These are phyloP conservation scores for Tylochromis polylepis DNA, from an alignment of 2,113 vertebrate species.

Conservation along the genomic window DNA sequence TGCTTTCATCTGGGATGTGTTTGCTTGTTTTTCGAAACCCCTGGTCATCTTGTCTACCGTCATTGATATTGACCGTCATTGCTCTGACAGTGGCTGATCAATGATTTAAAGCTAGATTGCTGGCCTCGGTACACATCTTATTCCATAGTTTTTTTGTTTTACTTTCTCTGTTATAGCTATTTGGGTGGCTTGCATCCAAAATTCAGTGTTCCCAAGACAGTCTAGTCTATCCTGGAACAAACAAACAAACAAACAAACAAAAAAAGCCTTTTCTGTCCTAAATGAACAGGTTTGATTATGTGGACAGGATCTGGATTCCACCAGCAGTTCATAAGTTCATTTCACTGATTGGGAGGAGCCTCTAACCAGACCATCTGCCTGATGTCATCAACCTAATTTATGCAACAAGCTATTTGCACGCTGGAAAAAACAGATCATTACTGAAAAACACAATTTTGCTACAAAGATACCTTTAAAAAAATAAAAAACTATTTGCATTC, in stretches of 20 bases:
- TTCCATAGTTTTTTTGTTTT: neutral
- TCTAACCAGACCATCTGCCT: neutral
- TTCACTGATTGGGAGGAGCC: slow-evolving; percentile 10
- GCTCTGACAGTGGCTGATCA: neutral
- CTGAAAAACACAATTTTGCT: neutral
- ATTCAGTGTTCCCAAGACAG: neutral
- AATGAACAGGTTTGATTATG: slow-evolving; percentile 21
- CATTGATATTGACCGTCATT: neutral
- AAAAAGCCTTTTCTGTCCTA: slow-evolving; percentile 19
- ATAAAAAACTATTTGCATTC: neutral
- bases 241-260: neutral
- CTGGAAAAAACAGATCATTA: neutral
- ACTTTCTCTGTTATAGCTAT: neutral
- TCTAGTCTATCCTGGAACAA: slow-evolving; percentile 3
- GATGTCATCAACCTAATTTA: slow-evolving; percentile 2
- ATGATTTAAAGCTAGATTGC: slow-evolving; percentile 1
- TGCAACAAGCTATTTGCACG: neutral
- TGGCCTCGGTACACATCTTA: neutral
- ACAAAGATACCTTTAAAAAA: neutral
- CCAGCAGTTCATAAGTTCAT: slow-evolving; percentile 43
- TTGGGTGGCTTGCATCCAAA: neutral
- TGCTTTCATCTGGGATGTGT: slow-evolving; percentile 1
- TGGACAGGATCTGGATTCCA: slow-evolving; percentile 24
- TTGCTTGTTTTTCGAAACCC: slow-evolving; percentile 22
- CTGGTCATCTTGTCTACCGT: neutral